phyloP scores from a whole-genome alignment of 1,140 invertebrate species.

The Homalodisca vitripennis region DNA sequence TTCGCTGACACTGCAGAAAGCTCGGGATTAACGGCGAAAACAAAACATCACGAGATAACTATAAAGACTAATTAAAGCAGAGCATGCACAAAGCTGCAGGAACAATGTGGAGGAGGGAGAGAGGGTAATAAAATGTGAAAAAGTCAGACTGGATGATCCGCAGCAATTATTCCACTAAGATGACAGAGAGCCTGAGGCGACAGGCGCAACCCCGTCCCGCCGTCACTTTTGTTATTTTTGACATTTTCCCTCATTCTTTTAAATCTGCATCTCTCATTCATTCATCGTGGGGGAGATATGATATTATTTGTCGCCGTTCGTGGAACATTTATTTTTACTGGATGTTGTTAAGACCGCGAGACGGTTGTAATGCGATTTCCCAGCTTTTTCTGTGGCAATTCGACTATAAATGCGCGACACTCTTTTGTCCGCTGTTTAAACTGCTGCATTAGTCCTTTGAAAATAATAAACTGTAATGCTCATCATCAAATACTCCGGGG shows the following conservation, averaged over 20 bases:
- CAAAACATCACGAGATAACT: conserved; percentile 21
- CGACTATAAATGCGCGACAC: neutral
- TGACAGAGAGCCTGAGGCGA: neutral
- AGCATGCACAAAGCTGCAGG: conserved; percentile 5
- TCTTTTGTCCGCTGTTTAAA: too few species aligned
- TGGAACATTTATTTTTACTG: neutral
- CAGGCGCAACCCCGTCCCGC: neutral
- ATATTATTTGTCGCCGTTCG: neutral
- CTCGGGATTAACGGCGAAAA: neutral
- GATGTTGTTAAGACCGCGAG: neutral
- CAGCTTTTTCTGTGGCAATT: neutral
- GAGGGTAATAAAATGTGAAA: conserved; percentile 25
- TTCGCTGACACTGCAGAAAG: conserved; percentile 10
- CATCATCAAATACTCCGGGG: too few species aligned
- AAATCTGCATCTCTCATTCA: conserved; percentile 17
- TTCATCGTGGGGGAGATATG: neutral
- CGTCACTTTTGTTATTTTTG: conserved; percentile 13
- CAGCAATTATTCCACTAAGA: conserved; percentile 22
- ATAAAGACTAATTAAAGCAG: conserved; percentile 26
- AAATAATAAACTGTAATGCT: too few species aligned
- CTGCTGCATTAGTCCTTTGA: too few species aligned
- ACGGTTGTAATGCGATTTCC: neutral
- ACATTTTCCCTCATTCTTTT: conserved; percentile 25
- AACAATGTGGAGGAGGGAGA: conserved; percentile 13
- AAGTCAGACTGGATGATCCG: conserved; percentile 15